Conservation (phyloP, 2,888 invertebrate genomes). For the Drosophila cognata region DNA sequence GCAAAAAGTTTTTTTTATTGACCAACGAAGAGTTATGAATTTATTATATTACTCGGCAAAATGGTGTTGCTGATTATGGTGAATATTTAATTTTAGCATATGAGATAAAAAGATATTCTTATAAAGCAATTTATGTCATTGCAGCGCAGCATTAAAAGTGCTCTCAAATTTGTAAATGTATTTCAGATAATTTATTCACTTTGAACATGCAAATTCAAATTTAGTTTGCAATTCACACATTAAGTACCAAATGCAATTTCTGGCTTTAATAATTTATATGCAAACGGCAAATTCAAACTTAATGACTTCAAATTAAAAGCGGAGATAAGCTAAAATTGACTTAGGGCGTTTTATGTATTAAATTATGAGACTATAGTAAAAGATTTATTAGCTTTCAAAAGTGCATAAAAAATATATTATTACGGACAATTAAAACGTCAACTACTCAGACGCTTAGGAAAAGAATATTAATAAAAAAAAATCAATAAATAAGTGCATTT, state of each 20-base stretch:
- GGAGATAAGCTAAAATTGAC: background rate
- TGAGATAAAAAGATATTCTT: background rate
- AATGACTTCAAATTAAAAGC: background rate
- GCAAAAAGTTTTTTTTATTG: conserved; percentile 6
- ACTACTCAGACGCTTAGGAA: background rate
- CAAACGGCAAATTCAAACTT: background rate
- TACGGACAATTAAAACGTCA: background rate
- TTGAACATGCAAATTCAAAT: background rate
- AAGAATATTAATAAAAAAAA: background rate
- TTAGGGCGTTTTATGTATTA: background rate
- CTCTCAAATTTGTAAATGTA: background rate
- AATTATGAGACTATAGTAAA: background rate
- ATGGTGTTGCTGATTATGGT: conserved; percentile 7
- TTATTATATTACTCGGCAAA: conserved; percentile 1
- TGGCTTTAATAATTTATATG: background rate
- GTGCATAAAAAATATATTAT: background rate
- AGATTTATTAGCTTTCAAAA: background rate
- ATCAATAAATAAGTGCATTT: conserved; percentile 41
- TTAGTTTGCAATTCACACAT: background rate
- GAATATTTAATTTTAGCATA: background rate
- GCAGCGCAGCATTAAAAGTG: background rate
- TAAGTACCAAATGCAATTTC: background rate
- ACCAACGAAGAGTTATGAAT: conserved; percentile 5
- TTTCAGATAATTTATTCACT: background rate
- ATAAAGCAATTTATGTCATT: background rate